Conservation (phyloP, 2,113 vertebrate genomes). For the Aspidoscelis tigris region DNA sequence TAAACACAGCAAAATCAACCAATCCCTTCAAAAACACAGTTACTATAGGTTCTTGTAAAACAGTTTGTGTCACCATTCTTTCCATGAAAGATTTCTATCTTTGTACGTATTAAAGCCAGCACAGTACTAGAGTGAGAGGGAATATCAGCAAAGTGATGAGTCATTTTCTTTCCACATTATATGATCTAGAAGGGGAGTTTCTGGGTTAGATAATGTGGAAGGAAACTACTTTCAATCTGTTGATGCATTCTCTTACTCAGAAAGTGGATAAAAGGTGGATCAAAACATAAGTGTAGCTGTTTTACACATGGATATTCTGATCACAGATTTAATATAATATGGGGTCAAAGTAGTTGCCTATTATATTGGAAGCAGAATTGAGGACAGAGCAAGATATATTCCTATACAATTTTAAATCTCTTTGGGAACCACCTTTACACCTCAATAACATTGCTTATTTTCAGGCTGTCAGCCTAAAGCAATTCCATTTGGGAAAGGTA, state of each 20-base stretch:
- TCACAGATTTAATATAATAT: background rate
- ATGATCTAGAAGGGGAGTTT: too few relatives aligned
- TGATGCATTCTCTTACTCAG: too few relatives aligned
- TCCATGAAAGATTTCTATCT: background rate
- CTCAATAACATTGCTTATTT: background rate
- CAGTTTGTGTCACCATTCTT: background rate
- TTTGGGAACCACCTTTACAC: constrained; percentile 8
- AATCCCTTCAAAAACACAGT: background rate
- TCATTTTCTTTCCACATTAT: too few relatives aligned
- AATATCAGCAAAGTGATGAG: too few relatives aligned
- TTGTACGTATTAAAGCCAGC: background rate
- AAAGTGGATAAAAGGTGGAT: too few relatives aligned
- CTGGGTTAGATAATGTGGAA: too few relatives aligned
- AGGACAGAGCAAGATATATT: background rate
- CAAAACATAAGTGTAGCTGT: too few relatives aligned
- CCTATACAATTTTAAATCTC: background rate
- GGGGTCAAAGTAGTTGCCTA: background rate
- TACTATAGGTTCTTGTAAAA: background rate
- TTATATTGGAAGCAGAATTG: background rate
- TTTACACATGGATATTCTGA: background rate
- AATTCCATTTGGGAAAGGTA: background rate
- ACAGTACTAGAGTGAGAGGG: too few relatives aligned
- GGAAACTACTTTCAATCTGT: too few relatives aligned
- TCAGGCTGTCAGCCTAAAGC: background rate
- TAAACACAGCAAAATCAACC: background rate